A percentile compares a stretch with the other conserved stretches of the same genome.
Evolutionary conservation across 2,113 vertebrate species (phyloP).

Genomic region (Sterna hirundo): DNA sequence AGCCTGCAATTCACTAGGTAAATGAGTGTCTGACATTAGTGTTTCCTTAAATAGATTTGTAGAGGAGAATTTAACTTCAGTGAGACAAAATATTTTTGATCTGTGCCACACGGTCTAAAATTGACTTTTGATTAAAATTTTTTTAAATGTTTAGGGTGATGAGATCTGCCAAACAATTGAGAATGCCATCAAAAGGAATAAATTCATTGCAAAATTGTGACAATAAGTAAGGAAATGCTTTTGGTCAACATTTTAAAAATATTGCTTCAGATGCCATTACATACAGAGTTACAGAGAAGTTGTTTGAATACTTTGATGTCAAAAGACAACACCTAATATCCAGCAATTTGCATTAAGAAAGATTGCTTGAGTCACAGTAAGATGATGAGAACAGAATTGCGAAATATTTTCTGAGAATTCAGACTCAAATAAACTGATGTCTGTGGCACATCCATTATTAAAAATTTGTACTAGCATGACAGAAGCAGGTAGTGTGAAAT

Average conservation of each 20-base stretch:
- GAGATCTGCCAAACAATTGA: not conserved
- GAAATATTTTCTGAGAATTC: not conserved
- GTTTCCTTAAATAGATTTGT: not conserved
- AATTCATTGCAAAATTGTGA: not conserved
- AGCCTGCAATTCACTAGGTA: not conserved
- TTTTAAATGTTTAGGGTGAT: not conserved
- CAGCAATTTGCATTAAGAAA: not conserved
- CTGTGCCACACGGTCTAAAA: not conserved
- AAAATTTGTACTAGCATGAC: constrained; percentile 1
- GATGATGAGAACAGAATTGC: not conserved
- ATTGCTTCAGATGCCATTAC: not conserved
- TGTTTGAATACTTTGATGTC: not conserved
- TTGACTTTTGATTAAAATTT: rapidly evolving
- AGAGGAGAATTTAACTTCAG: not conserved
- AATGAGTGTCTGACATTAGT: not conserved
- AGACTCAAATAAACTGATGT: not conserved
- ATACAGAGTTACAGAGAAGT: not conserved
- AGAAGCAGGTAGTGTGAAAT: not conserved
- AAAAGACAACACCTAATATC: not conserved
- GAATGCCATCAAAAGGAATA: not conserved
- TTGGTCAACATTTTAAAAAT: not conserved
- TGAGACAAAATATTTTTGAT: not conserved
- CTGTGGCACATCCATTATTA: not conserved
- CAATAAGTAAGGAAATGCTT: not conserved
- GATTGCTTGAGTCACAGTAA: not conserved